Base-by-base conservation (phyloP, 2,113 vertebrate genomes). In the Ictalurus punctatus region DNA sequence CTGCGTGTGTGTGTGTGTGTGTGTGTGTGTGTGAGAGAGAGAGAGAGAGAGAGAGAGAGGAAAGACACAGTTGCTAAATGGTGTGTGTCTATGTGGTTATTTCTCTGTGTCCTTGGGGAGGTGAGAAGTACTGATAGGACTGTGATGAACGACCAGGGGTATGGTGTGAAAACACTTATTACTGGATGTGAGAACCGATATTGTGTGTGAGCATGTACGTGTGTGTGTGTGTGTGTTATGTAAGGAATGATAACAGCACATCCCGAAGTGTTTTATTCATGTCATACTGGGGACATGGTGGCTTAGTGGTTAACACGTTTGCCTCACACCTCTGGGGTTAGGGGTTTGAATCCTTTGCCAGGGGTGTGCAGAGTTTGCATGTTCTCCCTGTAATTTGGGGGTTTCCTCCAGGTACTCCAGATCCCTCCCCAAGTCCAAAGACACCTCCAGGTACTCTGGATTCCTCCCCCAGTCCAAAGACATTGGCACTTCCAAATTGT, bases 161-260 rank as follows among this genome's bases (percentile, higher is more conserved):
- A 58, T 86, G 86, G 83, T 81, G 74, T 82, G 86, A 86, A 86
- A 89, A 92, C 91, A 92, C 88, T 90, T 91, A 91, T 92, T 90
- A 87, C 74, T 88, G 86, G 37, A 54, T 58, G 84, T 88, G 89
- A 90, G 67, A 90, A 82, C 79, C 34, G 74, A 61, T 37, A 67
- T 19, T 48, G 87, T 74, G 56, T 48, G 19, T 56, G 83, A 59
- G 34, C 19, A 3, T 40, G 27, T 63, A 27, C 7, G 40, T 84
- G 25, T 84, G n/a, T 73, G 40, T 76, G 34, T 67, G 59, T 69
- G 83, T 84, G 37, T 84, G 61, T 69, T 74, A 40, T 21, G 19
- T 40, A 74, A 37, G 34, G 16, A 19, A 73, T 12, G 5, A 13
- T 27, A 52, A 82, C 12, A 5, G n/a, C 34, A 73, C 16, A 71